phyloP scores from a whole-genome alignment of 92 coral and sea anemone genomes.

The Parazoanthus swiftii region DNA sequence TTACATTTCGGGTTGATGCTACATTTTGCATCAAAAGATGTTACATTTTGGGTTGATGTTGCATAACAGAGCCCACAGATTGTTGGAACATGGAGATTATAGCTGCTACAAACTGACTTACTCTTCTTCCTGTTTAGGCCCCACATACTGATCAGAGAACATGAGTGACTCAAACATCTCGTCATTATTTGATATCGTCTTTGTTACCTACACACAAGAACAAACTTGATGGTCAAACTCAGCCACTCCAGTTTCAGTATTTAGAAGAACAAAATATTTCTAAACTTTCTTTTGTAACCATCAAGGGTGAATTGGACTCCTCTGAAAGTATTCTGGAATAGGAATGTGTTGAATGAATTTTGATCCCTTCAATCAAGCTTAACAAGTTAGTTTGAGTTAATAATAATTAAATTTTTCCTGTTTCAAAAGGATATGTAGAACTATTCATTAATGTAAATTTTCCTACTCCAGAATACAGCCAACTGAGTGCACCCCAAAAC shows the following conservation, averaged over 20 bases:
- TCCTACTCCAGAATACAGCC: neutral
- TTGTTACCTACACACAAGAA: slow-evolving; percentile 63
- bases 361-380: no score
- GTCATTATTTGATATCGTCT: slow-evolving; percentile 72
- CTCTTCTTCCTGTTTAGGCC: slow-evolving; percentile 97
- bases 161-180: slow-evolving; percentile 91
- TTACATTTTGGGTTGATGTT: no score
- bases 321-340: neutral
- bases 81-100: no score
- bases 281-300: neutral
- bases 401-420: neutral
- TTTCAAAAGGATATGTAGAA: neutral
- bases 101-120: slow-evolving; percentile 47
- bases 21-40: no score
- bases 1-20: no score
- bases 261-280: no score
- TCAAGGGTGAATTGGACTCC: neutral
- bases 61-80: no score
- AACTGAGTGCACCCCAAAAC: neutral
- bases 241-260: no score
- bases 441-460: neutral
- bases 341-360: no score
- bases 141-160: slow-evolving; percentile 97
- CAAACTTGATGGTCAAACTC: neutral
- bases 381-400: neutral